These are phyloP conservation scores for Athetis lepigone DNA, from an alignment of 2,888 invertebrate genomes.

Conservation along the genomic window DNA sequence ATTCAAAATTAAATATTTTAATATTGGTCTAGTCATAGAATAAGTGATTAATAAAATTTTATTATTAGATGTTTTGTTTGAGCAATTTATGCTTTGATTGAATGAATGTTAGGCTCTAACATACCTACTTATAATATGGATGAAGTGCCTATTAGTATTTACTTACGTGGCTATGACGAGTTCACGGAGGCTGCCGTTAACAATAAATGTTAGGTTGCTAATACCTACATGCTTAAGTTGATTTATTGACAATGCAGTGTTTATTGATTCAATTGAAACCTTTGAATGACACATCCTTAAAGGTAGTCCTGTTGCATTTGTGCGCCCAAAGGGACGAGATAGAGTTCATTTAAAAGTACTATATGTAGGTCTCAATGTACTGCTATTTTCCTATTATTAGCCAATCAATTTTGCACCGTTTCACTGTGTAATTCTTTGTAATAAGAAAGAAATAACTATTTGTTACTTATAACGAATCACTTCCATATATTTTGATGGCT, in stretches of 20 bases:
- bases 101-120: constrained; percentile 35
- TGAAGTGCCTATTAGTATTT: constrained; percentile 30
- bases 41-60: constrained; percentile 53
- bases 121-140: constrained; percentile 17
- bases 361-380: not conserved
- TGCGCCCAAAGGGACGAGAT: not conserved
- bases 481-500: not conserved
- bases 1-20: constrained; percentile 43
- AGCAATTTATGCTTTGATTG: constrained; percentile 36
- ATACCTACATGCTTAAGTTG: not conserved
- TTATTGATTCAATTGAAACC: constrained; percentile 8
- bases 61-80: constrained; percentile 27
- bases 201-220: not conserved
- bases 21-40: constrained; percentile 63
- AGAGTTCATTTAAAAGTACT: not conserved
- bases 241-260: constrained; percentile 4
- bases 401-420: not conserved
- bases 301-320: not conserved
- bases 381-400: not conserved
- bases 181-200: constrained; percentile 19
- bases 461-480: too few relatives aligned
- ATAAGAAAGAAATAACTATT: not conserved
- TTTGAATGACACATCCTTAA: not conserved
- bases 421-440: not conserved
- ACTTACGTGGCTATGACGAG: constrained; percentile 26